Conservation (phyloP, 2,797 vertebrate genomes). For the Eulemur mongoz region DNA sequence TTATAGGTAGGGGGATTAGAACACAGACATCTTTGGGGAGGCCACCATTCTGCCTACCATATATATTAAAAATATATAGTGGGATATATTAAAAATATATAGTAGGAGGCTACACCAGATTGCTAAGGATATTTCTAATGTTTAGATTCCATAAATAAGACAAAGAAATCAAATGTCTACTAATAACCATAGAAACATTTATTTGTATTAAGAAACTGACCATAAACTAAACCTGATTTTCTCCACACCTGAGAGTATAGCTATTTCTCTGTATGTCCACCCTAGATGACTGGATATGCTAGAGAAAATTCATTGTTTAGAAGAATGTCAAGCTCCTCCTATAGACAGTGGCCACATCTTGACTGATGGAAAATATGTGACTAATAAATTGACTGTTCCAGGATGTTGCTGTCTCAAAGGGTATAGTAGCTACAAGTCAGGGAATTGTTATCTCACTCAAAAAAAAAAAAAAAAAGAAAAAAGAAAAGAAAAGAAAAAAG, state of each 20-base stretch:
- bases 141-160: background rate
- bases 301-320: background rate
- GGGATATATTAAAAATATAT: background rate
- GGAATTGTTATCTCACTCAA: background rate
- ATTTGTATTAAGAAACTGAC: slow-evolving; percentile 1
- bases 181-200: background rate
- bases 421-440: background rate
- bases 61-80: background rate
- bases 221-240: background rate
- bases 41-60: background rate
- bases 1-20: background rate
- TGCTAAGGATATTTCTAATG: background rate
- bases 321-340: background rate
- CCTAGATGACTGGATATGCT: background rate
- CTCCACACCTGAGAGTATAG: background rate
- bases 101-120: background rate
- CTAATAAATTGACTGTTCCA: background rate
- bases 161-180: background rate
- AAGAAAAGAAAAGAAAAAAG: background rate
- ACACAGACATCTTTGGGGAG: background rate
- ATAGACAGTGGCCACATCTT: background rate
- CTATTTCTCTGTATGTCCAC: background rate
- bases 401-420: background rate
- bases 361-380: background rate
- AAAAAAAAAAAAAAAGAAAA: background rate